These are phyloP conservation scores for Aplodontia rufa DNA, from an alignment of 2,113 vertebrate genomes.

Conservation along the genomic window DNA sequence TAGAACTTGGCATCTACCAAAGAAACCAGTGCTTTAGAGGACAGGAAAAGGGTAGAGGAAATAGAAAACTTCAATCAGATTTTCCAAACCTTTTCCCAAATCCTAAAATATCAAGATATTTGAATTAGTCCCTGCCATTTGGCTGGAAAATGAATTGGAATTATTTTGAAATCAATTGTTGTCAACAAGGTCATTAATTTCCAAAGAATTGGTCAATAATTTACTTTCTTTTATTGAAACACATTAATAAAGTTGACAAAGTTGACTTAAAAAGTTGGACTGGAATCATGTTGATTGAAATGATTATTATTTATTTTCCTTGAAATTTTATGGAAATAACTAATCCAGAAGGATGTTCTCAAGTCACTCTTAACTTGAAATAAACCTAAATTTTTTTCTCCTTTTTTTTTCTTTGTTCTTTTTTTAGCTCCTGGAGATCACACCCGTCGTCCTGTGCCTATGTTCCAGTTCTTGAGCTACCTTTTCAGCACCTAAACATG, in stretches of 20 bases:
- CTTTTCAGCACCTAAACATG: not conserved
- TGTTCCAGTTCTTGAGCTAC: not conserved
- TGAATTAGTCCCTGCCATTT: conserved; percentile 52
- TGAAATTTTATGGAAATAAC: not conserved
- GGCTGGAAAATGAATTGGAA: conserved; percentile 41
- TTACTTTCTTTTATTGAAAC: conserved; percentile 42
- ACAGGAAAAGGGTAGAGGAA: not conserved
- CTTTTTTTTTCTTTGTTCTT: too few relatives aligned
- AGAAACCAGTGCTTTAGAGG: conserved; percentile 23
- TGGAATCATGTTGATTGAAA: not conserved
- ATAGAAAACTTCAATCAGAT: conserved; percentile 46
- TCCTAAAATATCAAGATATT: conserved; percentile 61
- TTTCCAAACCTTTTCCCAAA: conserved; percentile 57
- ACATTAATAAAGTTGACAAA: conserved; percentile 29
- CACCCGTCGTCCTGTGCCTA: not conserved
- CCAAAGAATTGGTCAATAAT: conserved; percentile 25
- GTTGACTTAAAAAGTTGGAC: conserved; percentile 7
- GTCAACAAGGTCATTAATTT: conserved; percentile 68
- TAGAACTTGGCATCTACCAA: conserved; percentile 12
- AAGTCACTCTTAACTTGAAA: not conserved
- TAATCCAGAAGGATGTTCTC: not conserved
- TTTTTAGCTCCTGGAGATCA: not conserved
- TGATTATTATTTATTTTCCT: conserved; percentile 32
- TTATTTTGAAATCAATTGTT: conserved; percentile 61
- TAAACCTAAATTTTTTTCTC: not conserved